Evolutionary conservation across 2,888 invertebrate species (phyloP), one percentile per base, ranked within the genome.

Genomic region (Agrilus biguttatus): DNA sequence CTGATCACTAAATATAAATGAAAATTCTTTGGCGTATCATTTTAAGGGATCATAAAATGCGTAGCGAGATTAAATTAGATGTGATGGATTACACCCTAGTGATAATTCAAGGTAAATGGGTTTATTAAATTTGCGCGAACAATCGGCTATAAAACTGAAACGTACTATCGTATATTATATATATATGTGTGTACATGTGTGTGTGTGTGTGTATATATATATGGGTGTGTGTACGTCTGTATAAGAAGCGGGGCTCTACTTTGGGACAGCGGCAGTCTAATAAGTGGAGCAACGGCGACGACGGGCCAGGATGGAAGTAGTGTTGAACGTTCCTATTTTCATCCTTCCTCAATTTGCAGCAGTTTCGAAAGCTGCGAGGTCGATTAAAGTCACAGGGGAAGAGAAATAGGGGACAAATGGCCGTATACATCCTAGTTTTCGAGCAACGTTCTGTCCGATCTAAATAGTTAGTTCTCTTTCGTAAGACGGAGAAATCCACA

Each of bases 341-440:
- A 53, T 51, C 52, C 50, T 51, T 54, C 55, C 55, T 51, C 50
- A 47, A 54, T 51, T 53, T 53, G 53, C 51, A 58, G 57, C 57
- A 54, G 55, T 56, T 57, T 56, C 56, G 59, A 60, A 58, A 57
- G 60, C 63, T 59, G 59, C 59, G 60, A 62, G 62, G 64, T 65
- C 64, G 62, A 64, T 65, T 65, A 65, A 64, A 59, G 65, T 65
- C 64, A 63, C 57, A 58, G 59, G 57, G 57, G 57, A 62, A 62
- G 63, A 64, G 65, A 64, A 63, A 65, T 64, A 63, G 62, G 59
- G 63, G 61, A 61, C 62, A 63, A 65, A 65, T 65, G 64, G 63
- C 63, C 56, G 62, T 60, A 28, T 28, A 60, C 63, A 64, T 63
- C 61, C 59, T 57, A 60, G 61, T 59, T 62, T 58, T 61, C 60